A percentile compares a stretch with the other conserved stretches of the same genome.
These are phyloP conservation scores for Heliconius erato DNA, from an alignment of 2,888 invertebrate genomes.

Conservation along the genomic window DNA sequence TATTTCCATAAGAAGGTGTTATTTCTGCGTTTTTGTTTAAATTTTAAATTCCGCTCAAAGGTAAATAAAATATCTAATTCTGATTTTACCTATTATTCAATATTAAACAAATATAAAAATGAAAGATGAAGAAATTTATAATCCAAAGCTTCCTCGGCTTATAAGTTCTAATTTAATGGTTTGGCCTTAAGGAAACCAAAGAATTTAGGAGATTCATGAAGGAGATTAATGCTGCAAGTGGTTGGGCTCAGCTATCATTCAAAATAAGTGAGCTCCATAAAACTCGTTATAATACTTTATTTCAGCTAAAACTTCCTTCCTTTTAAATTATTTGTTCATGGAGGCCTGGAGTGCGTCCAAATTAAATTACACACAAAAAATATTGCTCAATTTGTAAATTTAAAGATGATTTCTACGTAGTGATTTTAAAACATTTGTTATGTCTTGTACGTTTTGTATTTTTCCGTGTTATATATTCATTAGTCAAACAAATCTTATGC, in stretches of 20 bases:
- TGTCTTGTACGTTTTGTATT: slow-evolving; percentile 1
- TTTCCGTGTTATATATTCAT: background rate
- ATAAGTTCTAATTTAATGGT: slow-evolving; percentile 33
- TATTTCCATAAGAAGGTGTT: background rate
- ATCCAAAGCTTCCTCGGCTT: background rate
- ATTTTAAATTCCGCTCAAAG: background rate
- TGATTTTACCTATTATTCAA: background rate
- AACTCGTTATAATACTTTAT: slow-evolving; percentile 83
- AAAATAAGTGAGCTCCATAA: slow-evolving; percentile 77
- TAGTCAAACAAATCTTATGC: background rate
- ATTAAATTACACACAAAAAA: slow-evolving; percentile 82
- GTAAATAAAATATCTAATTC: background rate
- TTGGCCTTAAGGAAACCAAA: slow-evolving; percentile 47
- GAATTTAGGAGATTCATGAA: slow-evolving; percentile 66
- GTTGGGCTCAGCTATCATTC: slow-evolving; percentile 76
- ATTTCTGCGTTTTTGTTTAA: background rate
- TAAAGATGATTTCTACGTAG: slow-evolving; percentile 47
- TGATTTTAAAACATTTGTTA: slow-evolving; percentile 20
- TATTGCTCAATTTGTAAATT: slow-evolving; percentile 75
- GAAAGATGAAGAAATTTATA: background rate
- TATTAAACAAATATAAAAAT: background rate
- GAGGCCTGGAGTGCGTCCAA: slow-evolving; percentile 81
- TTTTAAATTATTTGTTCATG: slow-evolving; percentile 81
- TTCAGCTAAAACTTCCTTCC: slow-evolving; percentile 81
- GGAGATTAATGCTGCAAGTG: slow-evolving; percentile 73